phyloP scores from a whole-genome alignment of 2,797 vertebrate species.

The Anguilla megastoma region DNA sequence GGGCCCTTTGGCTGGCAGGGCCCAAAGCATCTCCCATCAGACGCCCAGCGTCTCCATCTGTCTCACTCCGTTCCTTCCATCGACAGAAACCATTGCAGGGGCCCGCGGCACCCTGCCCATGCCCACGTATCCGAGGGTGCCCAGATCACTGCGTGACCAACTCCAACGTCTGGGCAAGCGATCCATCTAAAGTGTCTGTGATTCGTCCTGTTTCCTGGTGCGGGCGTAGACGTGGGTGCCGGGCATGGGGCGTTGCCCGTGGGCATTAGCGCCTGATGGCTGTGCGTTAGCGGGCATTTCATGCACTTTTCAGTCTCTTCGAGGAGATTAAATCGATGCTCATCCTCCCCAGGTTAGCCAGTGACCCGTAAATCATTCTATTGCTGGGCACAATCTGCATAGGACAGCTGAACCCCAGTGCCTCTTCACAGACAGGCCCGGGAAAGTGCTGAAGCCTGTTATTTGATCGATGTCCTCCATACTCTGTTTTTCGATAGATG shows the following conservation, averaged over 20 bases:
- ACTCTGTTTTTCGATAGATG: neutral
- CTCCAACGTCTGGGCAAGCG: neutral
- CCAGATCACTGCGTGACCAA: neutral
- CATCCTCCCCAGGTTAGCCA: neutral
- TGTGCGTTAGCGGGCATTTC: no score
- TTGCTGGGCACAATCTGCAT: neutral
- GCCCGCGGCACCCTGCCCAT: neutral
- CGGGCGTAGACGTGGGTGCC: no score
- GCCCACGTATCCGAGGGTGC: neutral
- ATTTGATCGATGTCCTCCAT: neutral
- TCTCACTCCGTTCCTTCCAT: neutral
- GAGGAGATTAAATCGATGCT: neutral
- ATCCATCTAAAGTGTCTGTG: neutral
- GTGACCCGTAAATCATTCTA: neutral
- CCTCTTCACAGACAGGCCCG: neutral
- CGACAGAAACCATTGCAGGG: neutral
- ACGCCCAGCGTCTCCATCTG: conserved; percentile 9
- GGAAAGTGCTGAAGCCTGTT: neutral
- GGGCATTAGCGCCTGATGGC: neutral
- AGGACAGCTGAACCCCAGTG: neutral
- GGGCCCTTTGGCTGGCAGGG: conserved; percentile 3
- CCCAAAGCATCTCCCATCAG: conserved; percentile 7
- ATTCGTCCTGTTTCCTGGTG: neutral
- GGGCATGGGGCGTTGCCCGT: neutral
- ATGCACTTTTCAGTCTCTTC: neutral